Evolutionary conservation across 2,797 vertebrate genomes (phyloP), one percentile per base, ranked within the genome.

Genomic region (Emys orbicularis): DNA sequence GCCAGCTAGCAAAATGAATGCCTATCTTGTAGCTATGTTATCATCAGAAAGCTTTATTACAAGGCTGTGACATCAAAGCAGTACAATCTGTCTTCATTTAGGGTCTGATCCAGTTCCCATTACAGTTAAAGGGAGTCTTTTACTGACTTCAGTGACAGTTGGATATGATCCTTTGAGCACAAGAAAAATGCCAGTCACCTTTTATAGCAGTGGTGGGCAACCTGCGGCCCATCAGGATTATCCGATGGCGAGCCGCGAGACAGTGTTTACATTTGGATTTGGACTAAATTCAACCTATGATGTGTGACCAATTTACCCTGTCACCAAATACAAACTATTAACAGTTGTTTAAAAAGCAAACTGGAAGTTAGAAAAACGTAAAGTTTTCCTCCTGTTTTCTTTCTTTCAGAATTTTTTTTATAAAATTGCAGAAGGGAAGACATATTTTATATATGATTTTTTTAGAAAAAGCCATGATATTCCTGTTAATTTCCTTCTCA

Each of bases 131-230:
- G 31, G 57, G 34, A 85, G 80, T 29, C 12, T 76, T 59, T 29
- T 31, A 15, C 74, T 56, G 19, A 80, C 47, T 84, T 88, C 61
- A 27, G 3, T 29, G 50, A 31, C 3, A 0, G 57, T 85, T 77
- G 90, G 52, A 80, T 90, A 88, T 77, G 50, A 88, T 74, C n/a
- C 84, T 94, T 6, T 31, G 57, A 29, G 57, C 27, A 59, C 57
- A 50, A 83, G 86, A 95, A 84, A 72, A 91, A 41, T 68, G 74
- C 79, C 50, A 82, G 47, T 65, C 27, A 29, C 81, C 5, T 94
- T 92, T 84, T 83, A 77, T 87, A 50, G 50, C 50, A 50, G 50
- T 4, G 13, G 50, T 15, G 13, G 50, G 50, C 50, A 50, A 50
- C 13, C 50, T 50, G 50, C 13, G 4, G 50, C 50, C 13, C 4